Conservation (phyloP, 1,140 invertebrate species). For the Homarus americanus region DNA sequence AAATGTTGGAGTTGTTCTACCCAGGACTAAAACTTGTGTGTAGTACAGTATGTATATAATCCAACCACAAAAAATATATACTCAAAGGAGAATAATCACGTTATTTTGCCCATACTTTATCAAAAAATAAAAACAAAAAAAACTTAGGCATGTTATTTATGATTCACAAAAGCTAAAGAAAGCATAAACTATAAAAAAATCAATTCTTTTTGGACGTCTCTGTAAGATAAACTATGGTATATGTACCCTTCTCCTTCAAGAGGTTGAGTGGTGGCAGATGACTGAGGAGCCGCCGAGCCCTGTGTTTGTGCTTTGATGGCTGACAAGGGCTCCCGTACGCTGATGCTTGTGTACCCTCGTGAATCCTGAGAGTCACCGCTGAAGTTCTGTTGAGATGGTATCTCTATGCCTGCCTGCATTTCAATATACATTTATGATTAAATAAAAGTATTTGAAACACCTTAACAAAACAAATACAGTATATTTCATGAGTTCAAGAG, state of each 20-base stretch:
- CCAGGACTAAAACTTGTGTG: no score
- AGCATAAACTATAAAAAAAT: not conserved
- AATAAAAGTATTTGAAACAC: not conserved
- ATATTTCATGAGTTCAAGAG: not conserved
- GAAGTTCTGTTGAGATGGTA: constrained; percentile 70
- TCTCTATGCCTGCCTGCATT: constrained; percentile 48
- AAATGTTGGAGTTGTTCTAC: no score
- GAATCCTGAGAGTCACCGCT: constrained; percentile 83
- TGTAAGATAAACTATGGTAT: no score
- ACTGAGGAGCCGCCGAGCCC: constrained; percentile 86
- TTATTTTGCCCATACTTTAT: no score
- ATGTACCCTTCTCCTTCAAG: constrained; percentile 82
- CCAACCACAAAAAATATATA: no score
- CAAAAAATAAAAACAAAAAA: no score
- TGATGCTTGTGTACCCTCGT: constrained; percentile 95
- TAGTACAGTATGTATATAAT: no score
- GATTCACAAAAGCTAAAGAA: not conserved
- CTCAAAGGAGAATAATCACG: no score
- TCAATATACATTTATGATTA: not conserved
- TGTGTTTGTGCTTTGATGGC: constrained; percentile 81
- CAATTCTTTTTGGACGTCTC: not conserved
- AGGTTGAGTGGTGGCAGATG: constrained; percentile 85
- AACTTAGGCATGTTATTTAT: no score
- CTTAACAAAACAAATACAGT: not conserved
- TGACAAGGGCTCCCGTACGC: constrained; percentile 90